Evolutionary conservation across 2,113 vertebrate genomes (phyloP).

Genomic region (Phyllostomus hastatus): DNA sequence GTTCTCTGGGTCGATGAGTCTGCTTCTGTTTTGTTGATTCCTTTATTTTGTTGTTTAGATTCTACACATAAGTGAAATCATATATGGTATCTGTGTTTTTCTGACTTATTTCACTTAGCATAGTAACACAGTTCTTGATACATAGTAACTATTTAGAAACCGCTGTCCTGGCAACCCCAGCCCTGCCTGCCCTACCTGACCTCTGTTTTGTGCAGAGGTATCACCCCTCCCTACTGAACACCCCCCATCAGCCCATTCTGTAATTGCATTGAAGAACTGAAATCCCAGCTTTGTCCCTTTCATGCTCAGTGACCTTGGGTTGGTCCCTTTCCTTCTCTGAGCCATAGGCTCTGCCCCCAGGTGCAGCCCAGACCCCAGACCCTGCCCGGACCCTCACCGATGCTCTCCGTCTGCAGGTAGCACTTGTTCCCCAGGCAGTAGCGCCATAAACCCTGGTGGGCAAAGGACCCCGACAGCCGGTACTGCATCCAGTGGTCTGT

Average conservation of each 20-base stretch:
- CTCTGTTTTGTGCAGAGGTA: no score
- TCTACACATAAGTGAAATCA: background rate
- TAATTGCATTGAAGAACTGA: background rate
- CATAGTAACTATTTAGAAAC: background rate
- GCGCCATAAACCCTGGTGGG: conserved; percentile 92
- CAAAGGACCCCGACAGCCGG: conserved; percentile 87
- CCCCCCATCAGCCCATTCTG: no score
- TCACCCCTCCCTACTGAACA: no score
- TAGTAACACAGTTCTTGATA: background rate
- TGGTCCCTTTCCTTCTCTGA: background rate
- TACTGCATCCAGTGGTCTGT: conserved; percentile 97
- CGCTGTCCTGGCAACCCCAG: background rate
- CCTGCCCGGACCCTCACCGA: conserved; percentile 80
- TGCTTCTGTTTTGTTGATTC: background rate
- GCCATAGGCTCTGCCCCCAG: background rate
- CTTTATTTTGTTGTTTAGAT: background rate
- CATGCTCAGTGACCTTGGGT: background rate
- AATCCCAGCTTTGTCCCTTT: background rate
- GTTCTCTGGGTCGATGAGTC: background rate
- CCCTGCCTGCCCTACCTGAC: background rate
- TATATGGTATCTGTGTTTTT: background rate
- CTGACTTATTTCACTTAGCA: background rate
- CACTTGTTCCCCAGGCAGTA: conserved; percentile 92
- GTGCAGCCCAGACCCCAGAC: background rate
- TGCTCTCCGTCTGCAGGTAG: conserved; percentile 91